Percentiles rank a stretch among this genome's conserved stretches.
Evolutionary conservation across 2,888 invertebrate species (phyloP).

Genomic region (Tridacna gigas): DNA sequence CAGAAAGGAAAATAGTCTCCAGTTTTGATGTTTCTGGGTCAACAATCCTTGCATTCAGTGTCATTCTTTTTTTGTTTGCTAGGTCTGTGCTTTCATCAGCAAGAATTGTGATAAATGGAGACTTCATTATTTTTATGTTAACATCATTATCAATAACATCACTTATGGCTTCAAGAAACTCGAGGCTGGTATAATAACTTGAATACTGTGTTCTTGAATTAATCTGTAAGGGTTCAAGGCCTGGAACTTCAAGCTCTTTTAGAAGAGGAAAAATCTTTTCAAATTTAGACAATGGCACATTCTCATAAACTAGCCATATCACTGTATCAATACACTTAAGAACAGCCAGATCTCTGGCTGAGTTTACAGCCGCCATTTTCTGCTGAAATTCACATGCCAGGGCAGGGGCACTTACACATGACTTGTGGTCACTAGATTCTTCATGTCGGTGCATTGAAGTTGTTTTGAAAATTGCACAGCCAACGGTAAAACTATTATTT

Average conservation of each 20-base stretch:
- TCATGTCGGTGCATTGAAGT: conserved; percentile 14
- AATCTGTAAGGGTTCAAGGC: conserved; percentile 13
- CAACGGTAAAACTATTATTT: too few relatives aligned
- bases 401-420: background rate
- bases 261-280: conserved; percentile 13
- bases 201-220: conserved; percentile 14
- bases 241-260: background rate
- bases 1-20: conserved; percentile 23
- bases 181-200: conserved; percentile 33
- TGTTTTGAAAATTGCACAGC: conserved; percentile 10
- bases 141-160: conserved; percentile 29
- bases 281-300: conserved; percentile 31
- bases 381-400: background rate
- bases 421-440: conserved; percentile 7
- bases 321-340: conserved; percentile 20
- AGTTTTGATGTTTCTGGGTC: conserved; percentile 25
- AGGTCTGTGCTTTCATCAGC: conserved; percentile 53
- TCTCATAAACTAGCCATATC: conserved; percentile 17
- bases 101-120: too few relatives aligned
- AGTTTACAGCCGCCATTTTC: background rate
- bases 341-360: conserved; percentile 13
- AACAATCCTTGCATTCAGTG: conserved; percentile 35
- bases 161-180: conserved; percentile 33
- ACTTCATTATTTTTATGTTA: too few relatives aligned
- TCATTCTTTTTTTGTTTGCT: conserved; percentile 46